Conservation (phyloP, 2,888 invertebrate genomes). For the Leptarthrus brevirostris region DNA sequence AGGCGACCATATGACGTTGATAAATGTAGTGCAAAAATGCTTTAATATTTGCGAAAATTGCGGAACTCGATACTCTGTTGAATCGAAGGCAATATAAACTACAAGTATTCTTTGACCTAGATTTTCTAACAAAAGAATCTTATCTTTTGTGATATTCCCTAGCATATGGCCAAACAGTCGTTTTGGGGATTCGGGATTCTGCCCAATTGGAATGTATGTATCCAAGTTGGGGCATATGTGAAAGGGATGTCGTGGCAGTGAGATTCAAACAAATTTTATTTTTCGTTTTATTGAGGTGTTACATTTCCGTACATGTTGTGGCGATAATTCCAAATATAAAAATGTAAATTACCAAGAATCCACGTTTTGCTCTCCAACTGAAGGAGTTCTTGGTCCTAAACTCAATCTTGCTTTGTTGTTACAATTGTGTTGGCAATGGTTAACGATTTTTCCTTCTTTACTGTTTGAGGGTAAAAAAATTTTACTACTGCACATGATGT, state of each 20-base stretch:
- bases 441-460: conserved; percentile 35
- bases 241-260: conserved; percentile 22
- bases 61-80: conserved; percentile 13
- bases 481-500: conserved; percentile 20
- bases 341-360: conserved; percentile 30
- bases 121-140: conserved; percentile 27
- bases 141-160: conserved; percentile 27
- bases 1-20: too few species aligned
- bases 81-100: neutral
- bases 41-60: conserved; percentile 29
- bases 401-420: conserved; percentile 2
- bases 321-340: conserved; percentile 39
- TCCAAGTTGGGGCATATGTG: conserved; percentile 20
- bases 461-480: conserved; percentile 14
- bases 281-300: conserved; percentile 34
- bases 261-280: conserved; percentile 38
- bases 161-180: conserved; percentile 30
- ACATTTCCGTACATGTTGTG: conserved; percentile 11
- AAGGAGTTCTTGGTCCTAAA: neutral
- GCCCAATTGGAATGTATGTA: neutral
- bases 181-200: conserved; percentile 18
- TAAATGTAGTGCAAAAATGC: neutral
- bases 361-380: neutral
- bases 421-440: conserved; percentile 18
- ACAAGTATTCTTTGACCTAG: conserved; percentile 9